Base-by-base conservation (phyloP, 2,113 vertebrate species). In the Plecturocebus donacophilus region DNA sequence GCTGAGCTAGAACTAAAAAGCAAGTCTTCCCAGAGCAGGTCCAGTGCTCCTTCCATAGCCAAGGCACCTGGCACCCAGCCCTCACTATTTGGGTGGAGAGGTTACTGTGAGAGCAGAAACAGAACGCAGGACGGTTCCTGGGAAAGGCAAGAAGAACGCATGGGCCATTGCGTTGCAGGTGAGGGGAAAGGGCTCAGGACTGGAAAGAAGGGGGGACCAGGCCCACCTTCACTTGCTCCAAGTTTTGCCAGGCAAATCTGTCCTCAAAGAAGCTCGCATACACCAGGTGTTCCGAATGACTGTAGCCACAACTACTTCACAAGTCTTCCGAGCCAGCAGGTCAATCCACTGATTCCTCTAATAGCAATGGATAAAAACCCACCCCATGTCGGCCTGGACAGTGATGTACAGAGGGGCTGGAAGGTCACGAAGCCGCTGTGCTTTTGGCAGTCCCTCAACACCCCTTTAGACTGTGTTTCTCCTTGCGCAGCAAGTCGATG, bases 91-190 rank as follows among this genome's bases (percentile, higher is more conserved):
- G 64, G 32, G 14, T 52, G 14, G 56, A 64, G 2, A 85, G 68
- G 27, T 6, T 32, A 19, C 56, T 61, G 21, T n/a, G 35, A 79
- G 2, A 83, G 42, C 8, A 77, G 71, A 92, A 16, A 4, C n/a
- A 13, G 84, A 96, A 58, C 47, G 6, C 40, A 76, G 70, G 20
- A 45, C 19, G 2, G 14, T 14, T 47, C 3, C 80, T 68, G 80
- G 73, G 79, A 23, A 56, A 85, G 30, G 56, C 13, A 79, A 21
- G 77, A 81, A 86, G 81, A 54, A 23, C 1, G 35, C 11, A 1
- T 0, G 82, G 11, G 25, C 8, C 0, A 8, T 23, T 42, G 6
- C 4, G 2, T 1, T 49, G 66, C 54, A 9, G 32, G 0, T 71
- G 14, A 76, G 35, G 17, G 86, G 79, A 30, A 68, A 7, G 30